Percentiles rank a stretch among this genome's conserved stretches.
Evolutionary conservation across 2,888 invertebrate species (phyloP).

Genomic region (Lumbricus terrestris): DNA sequence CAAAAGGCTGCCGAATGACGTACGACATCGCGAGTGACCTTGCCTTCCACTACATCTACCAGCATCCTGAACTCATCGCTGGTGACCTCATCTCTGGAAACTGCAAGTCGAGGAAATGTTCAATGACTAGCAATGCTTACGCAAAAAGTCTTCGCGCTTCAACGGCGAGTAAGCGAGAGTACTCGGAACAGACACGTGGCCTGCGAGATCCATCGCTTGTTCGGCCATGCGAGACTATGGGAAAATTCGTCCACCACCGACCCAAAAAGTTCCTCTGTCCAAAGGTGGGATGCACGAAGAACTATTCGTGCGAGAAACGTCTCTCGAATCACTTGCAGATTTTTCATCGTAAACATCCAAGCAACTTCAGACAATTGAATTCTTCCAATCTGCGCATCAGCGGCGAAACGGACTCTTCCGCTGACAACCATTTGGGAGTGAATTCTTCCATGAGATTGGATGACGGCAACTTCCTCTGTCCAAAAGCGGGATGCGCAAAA

Average conservation of each 20-base stretch:
- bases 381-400: background rate
- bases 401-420: background rate
- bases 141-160: slow-evolving; percentile 13
- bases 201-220: background rate
- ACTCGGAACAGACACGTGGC: slow-evolving; percentile 14
- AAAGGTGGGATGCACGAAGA: background rate
- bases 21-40: slow-evolving; percentile 6
- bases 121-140: background rate
- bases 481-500: background rate
- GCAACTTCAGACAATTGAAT: background rate
- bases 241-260: background rate
- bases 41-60: background rate
- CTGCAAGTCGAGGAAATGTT: background rate
- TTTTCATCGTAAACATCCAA: background rate
- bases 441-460: background rate
- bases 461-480: background rate
- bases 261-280: background rate
- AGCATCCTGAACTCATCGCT: background rate
- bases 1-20: background rate
- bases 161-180: slow-evolving; percentile 4
- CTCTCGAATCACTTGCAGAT: background rate
- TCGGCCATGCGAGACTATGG: background rate
- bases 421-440: background rate
- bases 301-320: background rate
- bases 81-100: background rate